These are phyloP conservation scores for Merops nubicus DNA, from an alignment of 2,113 vertebrate genomes.

Conservation along the genomic window DNA sequence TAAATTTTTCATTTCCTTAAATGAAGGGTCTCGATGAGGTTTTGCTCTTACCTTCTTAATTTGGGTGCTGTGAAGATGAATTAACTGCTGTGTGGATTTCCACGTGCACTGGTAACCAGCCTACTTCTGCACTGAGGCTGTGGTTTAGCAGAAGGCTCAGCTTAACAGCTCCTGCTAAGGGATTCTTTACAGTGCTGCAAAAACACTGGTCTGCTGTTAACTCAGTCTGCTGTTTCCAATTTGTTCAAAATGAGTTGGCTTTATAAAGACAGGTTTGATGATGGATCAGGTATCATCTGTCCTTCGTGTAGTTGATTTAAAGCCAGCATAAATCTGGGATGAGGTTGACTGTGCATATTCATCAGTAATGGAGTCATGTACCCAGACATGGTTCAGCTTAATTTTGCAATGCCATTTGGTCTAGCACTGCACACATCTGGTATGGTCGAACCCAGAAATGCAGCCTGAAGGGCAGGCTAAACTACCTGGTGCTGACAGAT, in stretches of 20 bases:
- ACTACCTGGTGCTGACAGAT: conserved; percentile 30
- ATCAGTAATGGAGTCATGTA: background rate
- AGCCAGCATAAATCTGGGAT: background rate
- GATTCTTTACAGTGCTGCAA: background rate
- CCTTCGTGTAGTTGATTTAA: background rate
- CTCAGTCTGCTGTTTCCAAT: background rate
- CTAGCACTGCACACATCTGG: background rate
- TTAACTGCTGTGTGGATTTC: background rate
- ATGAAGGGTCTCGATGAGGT: background rate
- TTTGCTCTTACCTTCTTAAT: background rate
- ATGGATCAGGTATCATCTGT: background rate
- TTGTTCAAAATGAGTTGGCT: background rate
- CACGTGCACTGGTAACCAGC: background rate
- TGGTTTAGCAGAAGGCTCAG: background rate
- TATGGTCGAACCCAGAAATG: background rate
- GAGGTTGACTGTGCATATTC: background rate
- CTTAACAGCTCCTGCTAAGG: background rate
- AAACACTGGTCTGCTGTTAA: background rate
- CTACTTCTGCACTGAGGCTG: background rate
- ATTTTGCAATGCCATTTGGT: background rate
- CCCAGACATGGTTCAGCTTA: background rate
- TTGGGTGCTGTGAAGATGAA: background rate
- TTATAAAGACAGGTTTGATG: background rate
- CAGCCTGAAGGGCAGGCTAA: background rate
- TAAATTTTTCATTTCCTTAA: background rate